Evolutionary conservation across 2,113 vertebrate species (phyloP).

Genomic region (Clarias gariepinus): DNA sequence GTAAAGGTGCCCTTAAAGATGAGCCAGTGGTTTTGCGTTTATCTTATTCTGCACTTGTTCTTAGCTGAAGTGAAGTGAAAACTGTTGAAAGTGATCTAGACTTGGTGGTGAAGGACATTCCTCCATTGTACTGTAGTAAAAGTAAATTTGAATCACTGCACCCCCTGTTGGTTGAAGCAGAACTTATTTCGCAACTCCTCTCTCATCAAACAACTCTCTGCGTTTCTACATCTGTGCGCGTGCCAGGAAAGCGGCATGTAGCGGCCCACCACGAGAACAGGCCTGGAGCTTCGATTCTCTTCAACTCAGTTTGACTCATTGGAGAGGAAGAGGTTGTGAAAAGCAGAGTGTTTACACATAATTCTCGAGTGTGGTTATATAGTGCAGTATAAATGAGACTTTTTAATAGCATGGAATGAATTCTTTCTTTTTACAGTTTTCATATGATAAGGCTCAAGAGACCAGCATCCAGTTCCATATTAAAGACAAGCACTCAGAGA

Average conservation of each 20-base stretch:
- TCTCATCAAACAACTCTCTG: slow-evolving; percentile 29
- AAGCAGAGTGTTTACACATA: slow-evolving; percentile 18
- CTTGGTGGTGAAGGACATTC: slow-evolving; percentile 17
- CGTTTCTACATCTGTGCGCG: slow-evolving; percentile 47
- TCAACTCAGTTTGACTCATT: slow-evolving; percentile 55
- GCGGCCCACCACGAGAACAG: slow-evolving; percentile 42
- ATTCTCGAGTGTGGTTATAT: slow-evolving; percentile 10
- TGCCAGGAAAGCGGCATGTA: slow-evolving; percentile 54
- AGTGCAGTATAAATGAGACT: not conserved
- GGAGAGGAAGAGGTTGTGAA: slow-evolving; percentile 2
- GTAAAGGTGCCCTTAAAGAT: not conserved
- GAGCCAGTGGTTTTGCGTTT: not conserved
- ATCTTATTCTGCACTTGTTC: not conserved
- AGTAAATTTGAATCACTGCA: slow-evolving; percentile 62
- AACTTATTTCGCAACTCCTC: slow-evolving; percentile 50
- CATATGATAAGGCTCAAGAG: slow-evolving; percentile 80
- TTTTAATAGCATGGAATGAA: not conserved
- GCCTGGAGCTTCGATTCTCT: slow-evolving; percentile 58
- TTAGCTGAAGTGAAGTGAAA: not conserved
- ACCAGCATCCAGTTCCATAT: slow-evolving; percentile 82
- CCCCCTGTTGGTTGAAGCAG: slow-evolving; percentile 68
- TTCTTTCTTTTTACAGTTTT: slow-evolving; percentile 72
- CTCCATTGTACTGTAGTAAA: slow-evolving; percentile 36
- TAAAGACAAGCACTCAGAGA: slow-evolving; percentile 74
- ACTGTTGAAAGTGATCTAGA: not conserved